Percentiles rank a stretch among this genome's conserved stretches.
phyloP scores from a whole-genome alignment of 2,113 vertebrate genomes.

The Albula glossodonta region DNA sequence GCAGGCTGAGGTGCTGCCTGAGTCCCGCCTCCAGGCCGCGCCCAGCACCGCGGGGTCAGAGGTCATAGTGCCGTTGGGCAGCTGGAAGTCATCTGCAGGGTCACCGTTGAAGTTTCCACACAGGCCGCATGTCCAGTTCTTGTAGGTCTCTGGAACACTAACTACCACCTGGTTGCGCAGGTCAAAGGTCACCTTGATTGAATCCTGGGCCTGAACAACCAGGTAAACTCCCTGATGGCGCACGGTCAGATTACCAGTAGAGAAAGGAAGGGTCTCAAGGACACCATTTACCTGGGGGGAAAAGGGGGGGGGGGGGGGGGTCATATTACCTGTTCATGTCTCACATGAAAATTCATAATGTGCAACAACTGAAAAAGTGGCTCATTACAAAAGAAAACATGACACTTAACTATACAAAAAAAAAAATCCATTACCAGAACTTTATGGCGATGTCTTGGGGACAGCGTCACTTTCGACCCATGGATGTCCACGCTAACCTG shows the following conservation, averaged over 20 bases:
- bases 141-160: slow-evolving; percentile 51
- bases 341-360: no score
- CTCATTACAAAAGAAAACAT: no score
- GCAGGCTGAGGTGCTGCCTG: slow-evolving; percentile 53
- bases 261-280: slow-evolving; percentile 52
- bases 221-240: slow-evolving; percentile 51
- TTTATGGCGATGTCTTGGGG: slow-evolving; percentile 29
- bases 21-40: slow-evolving; percentile 51
- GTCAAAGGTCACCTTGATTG: slow-evolving; percentile 60
- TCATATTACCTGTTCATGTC: neutral
- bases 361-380: no score
- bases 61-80: neutral
- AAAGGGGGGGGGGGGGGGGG: neutral
- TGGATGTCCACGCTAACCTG: slow-evolving; percentile 30
- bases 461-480: slow-evolving; percentile 24
- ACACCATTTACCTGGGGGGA: slow-evolving; percentile 62
- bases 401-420: no score
- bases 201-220: slow-evolving; percentile 50
- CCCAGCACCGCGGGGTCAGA: slow-evolving; percentile 37
- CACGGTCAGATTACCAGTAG: slow-evolving; percentile 44
- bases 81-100: slow-evolving; percentile 57
- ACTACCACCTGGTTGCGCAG: slow-evolving; percentile 56
- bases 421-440: slow-evolving; percentile 32
- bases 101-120: slow-evolving; percentile 71
- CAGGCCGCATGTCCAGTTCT: slow-evolving; percentile 56